A percentile compares a stretch with the other conserved stretches of the same genome.
Evolutionary conservation across 2,888 invertebrate species (phyloP).

Genomic region (Parascotia fuliginaria): DNA sequence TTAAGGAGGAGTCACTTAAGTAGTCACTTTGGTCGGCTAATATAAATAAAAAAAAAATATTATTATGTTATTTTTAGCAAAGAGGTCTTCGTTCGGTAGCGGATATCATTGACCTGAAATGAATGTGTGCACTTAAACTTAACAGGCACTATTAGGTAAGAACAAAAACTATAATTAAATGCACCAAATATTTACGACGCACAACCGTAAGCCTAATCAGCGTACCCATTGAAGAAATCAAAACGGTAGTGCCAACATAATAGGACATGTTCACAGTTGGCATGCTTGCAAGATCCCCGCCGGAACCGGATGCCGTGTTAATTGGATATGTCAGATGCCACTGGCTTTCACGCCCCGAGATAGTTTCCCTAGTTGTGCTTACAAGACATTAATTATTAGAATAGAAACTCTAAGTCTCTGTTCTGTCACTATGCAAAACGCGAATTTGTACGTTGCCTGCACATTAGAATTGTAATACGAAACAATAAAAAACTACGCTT

Average conservation of each 20-base stretch:
- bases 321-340: slow-evolving; percentile 85
- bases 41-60: too few species aligned
- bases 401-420: slow-evolving; percentile 57
- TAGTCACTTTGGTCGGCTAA: too few species aligned
- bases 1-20: too few species aligned
- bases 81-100: too few species aligned
- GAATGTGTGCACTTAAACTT: too few species aligned
- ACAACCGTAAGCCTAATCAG: slow-evolving; percentile 10
- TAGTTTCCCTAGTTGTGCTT: slow-evolving; percentile 73
- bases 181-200: background rate
- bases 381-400: slow-evolving; percentile 80
- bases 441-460: slow-evolving; percentile 12
- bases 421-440: slow-evolving; percentile 47
- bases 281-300: slow-evolving; percentile 55
- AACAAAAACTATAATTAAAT: background rate
- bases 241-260: slow-evolving; percentile 52
- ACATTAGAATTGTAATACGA: slow-evolving; percentile 22
- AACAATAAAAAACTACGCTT: too few species aligned
- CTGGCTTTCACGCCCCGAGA: slow-evolving; percentile 76
- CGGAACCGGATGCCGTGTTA: slow-evolving; percentile 78
- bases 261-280: slow-evolving; percentile 52
- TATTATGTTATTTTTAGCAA: too few species aligned
- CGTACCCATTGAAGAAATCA: slow-evolving; percentile 49
- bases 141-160: too few species aligned
- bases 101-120: too few species aligned